Percentiles rank a stretch among this genome's conserved stretches.
phyloP scores from a whole-genome alignment of 2,888 invertebrate genomes.

The Carpatolechia fugitivella region DNA sequence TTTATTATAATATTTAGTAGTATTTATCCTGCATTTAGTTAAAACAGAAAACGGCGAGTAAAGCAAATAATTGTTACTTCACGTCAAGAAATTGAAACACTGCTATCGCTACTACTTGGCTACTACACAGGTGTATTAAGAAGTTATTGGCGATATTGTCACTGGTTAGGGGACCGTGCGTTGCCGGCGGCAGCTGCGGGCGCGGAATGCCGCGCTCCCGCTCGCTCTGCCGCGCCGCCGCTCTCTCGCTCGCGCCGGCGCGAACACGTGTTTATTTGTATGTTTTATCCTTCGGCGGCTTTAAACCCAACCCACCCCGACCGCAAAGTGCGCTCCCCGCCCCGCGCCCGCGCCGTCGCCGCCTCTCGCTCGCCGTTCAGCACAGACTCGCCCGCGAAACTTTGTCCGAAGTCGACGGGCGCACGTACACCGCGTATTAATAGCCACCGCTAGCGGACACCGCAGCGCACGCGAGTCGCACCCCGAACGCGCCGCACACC shows the following conservation, averaged over 20 bases:
- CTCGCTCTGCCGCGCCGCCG: slow-evolving; percentile 57
- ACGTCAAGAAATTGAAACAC: too few species aligned
- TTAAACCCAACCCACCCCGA: slow-evolving; percentile 84
- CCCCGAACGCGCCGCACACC: slow-evolving; percentile 45
- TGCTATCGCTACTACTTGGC: too few species aligned
- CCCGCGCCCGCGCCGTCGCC: slow-evolving; percentile 76
- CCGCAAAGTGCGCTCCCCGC: slow-evolving; percentile 82
- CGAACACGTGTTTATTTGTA: slow-evolving; percentile 82
- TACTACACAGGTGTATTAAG: not conserved
- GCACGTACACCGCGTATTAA: slow-evolving; percentile 75
- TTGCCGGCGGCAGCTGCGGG: slow-evolving; percentile 26
- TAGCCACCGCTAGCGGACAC: slow-evolving; percentile 71
- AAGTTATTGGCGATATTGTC: not conserved
- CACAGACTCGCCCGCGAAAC: slow-evolving; percentile 74
- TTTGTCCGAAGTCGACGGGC: slow-evolving; percentile 77
- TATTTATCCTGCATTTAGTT: too few species aligned
- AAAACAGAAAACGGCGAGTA: too few species aligned
- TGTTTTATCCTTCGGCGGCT: slow-evolving; percentile 83
- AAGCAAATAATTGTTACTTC: too few species aligned
- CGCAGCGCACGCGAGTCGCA: slow-evolving; percentile 50
- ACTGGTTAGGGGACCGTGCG: not conserved
- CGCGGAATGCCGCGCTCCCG: slow-evolving; percentile 77
- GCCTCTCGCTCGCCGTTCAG: slow-evolving; percentile 70
- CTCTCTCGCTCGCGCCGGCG: slow-evolving; percentile 80
- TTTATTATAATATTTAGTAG: too few species aligned